These are phyloP conservation scores for Bombus difficillimus DNA, from an alignment of 1,140 invertebrate genomes.

Conservation along the genomic window DNA sequence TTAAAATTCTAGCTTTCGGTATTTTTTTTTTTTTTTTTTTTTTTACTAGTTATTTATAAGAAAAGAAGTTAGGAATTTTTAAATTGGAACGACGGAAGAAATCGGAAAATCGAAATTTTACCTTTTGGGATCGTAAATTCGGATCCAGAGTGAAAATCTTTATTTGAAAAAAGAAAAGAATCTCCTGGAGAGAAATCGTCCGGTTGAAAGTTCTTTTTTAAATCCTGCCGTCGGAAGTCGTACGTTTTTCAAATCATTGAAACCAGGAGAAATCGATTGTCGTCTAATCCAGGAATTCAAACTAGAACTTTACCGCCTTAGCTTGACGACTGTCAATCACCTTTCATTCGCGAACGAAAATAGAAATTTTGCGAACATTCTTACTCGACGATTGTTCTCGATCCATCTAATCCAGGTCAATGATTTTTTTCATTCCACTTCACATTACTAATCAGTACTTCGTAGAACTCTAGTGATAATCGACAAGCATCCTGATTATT, in stretches of 20 bases:
- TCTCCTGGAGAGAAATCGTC: neutral
- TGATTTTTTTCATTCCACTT: neutral
- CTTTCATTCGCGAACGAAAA: neutral
- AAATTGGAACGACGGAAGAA: too few species aligned
- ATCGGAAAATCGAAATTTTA: too few species aligned
- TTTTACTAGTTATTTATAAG: too few species aligned
- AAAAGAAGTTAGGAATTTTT: too few species aligned
- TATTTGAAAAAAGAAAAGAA: neutral
- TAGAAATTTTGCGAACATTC: neutral
- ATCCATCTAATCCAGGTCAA: neutral
- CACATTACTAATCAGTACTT: neutral
- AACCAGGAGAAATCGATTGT: neutral
- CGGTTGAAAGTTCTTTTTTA: neutral
- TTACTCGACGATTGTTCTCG: too few species aligned
- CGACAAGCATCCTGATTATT: too few species aligned
- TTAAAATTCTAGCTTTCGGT: too few species aligned
- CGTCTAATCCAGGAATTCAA: neutral
- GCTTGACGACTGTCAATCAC: neutral
- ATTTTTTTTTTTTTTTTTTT: too few species aligned
- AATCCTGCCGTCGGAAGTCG: neutral
- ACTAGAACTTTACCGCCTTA: neutral
- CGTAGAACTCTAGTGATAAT: too few species aligned
- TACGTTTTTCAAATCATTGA: neutral
- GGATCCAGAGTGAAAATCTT: too few species aligned
- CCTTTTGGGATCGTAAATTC: too few species aligned